Evolutionary conservation across 1,140 invertebrate genomes (phyloP).

Genomic region (Belonocnema kinseyi): DNA sequence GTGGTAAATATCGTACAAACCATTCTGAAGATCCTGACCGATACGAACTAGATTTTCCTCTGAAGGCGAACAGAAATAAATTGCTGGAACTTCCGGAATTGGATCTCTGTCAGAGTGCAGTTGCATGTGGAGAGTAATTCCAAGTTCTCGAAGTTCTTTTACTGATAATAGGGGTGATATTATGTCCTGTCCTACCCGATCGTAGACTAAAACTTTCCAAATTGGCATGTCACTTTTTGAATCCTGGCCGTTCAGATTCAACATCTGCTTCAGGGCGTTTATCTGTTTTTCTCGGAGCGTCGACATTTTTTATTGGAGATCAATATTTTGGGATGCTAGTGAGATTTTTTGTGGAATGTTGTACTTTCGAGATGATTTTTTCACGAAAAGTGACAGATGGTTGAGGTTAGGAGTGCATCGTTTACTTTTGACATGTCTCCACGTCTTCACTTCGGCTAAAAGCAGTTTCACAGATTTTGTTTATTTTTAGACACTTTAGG

Average conservation of each 20-base stretch:
- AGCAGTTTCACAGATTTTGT: background rate
- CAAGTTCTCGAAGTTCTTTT: slow-evolving; percentile 96
- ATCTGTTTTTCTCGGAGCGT: slow-evolving; percentile 84
- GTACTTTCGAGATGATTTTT: background rate
- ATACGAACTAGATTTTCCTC: slow-evolving; percentile 98
- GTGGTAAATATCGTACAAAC: slow-evolving; percentile 96
- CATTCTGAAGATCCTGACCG: slow-evolving; percentile 93
- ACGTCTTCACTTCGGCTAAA: slow-evolving; percentile 10
- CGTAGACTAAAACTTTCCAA: slow-evolving; percentile 98
- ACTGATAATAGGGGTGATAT: slow-evolving; percentile 97
- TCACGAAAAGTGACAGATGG: slow-evolving; percentile 2
- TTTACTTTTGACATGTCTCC: slow-evolving; percentile 14
- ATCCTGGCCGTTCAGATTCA: slow-evolving; percentile 91
- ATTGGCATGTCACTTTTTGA: slow-evolving; percentile 88
- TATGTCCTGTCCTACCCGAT: slow-evolving; percentile 97
- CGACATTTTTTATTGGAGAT: slow-evolving; percentile 74
- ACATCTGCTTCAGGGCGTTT: slow-evolving; percentile 94
- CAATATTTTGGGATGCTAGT: background rate
- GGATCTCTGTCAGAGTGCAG: slow-evolving; percentile 95
- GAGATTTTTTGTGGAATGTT: background rate
- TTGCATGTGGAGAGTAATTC: slow-evolving; percentile 97
- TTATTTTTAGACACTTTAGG: background rate
- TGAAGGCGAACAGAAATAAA: slow-evolving; percentile 98
- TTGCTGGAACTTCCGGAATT: slow-evolving; percentile 98
- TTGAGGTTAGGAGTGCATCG: slow-evolving; percentile 7